A percentile compares a stretch with the other conserved stretches of the same genome.
Evolutionary conservation across 2,113 vertebrate genomes (phyloP).

Genomic region (Bubo scandiacus): DNA sequence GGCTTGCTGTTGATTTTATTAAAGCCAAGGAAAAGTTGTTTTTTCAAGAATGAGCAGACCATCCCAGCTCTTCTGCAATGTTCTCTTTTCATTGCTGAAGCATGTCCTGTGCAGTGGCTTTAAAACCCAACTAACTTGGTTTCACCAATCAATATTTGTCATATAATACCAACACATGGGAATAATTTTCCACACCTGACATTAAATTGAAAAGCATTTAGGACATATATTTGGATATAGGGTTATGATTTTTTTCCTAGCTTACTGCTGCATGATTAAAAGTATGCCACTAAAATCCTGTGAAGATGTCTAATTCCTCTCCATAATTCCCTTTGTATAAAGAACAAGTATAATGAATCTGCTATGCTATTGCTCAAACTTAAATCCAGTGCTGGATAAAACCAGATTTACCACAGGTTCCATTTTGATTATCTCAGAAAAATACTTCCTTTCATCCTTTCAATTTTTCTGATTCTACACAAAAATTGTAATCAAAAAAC

Average conservation of each 20-base stretch:
- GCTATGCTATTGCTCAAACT: background rate
- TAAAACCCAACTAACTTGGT: background rate
- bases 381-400: background rate
- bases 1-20: background rate
- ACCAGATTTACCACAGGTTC: background rate
- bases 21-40: background rate
- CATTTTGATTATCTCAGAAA: background rate
- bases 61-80: background rate
- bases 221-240: background rate
- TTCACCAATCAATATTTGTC: background rate
- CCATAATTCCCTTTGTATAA: background rate
- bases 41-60: background rate
- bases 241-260: background rate
- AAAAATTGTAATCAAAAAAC: background rate
- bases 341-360: background rate
- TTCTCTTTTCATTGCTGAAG: background rate
- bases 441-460: background rate
- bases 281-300: background rate
- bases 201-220: background rate
- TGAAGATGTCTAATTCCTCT: background rate
- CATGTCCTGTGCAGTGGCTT: background rate
- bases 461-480: background rate
- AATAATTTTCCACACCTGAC: background rate
- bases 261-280: background rate
- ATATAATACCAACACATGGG: background rate